phyloP scores from a whole-genome alignment of 2,113 vertebrate species.

The Silurus glanis region DNA sequence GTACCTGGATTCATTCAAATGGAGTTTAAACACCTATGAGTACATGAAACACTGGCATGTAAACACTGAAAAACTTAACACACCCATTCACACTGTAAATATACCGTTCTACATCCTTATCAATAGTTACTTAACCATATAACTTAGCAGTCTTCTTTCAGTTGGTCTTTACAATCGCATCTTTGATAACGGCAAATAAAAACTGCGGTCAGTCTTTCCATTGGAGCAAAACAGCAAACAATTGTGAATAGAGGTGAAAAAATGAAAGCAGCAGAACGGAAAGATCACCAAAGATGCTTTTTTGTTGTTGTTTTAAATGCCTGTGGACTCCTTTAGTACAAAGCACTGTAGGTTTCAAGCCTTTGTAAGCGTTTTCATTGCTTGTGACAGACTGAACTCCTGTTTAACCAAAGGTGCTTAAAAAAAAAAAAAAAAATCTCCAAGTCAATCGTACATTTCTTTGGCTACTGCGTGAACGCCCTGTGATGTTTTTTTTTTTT shows the following conservation, averaged over 20 bases:
- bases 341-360: constrained; percentile 27
- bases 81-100: not conserved
- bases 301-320: not conserved
- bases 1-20: not conserved
- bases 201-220: not conserved
- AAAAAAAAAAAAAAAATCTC: not conserved
- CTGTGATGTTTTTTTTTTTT: not conserved
- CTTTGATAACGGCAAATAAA: not conserved
- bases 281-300: not conserved
- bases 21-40: not conserved
- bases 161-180: not conserved
- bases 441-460: not conserved
- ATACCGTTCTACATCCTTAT: not conserved
- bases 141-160: not conserved
- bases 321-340: not conserved
- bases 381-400: constrained; percentile 26
- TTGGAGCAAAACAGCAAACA: not conserved
- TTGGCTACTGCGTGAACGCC: constrained; percentile 8
- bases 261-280: not conserved
- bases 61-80: constrained; percentile 26
- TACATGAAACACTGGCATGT: constrained; percentile 31
- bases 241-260: not conserved
- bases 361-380: not conserved
- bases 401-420: constrained; percentile 59
- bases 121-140: constrained; percentile 3